A percentile compares a stretch with the other conserved stretches of the same genome.
Conservation (phyloP, 2,888 invertebrate genomes). For the Venustoraphidia nigricollis region DNA sequence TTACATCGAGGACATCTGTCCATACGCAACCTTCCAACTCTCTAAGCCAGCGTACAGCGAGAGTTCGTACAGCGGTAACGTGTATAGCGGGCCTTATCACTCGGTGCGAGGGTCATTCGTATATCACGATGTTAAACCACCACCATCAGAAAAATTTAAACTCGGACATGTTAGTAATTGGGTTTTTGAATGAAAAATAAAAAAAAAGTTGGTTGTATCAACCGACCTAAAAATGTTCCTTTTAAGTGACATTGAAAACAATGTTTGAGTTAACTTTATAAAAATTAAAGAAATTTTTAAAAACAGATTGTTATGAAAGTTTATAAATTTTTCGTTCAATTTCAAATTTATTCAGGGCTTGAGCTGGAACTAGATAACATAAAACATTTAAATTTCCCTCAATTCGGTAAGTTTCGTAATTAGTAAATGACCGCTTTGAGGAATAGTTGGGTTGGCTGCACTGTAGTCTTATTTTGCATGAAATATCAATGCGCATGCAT, state of each 20-base stretch:
- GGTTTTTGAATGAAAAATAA: background rate
- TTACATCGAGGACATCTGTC: constrained; percentile 86
- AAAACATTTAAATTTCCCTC: too few species aligned
- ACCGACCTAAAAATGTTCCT: too few species aligned
- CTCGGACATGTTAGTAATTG: constrained; percentile 42
- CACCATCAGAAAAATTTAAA: constrained; percentile 61
- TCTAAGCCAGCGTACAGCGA: constrained; percentile 77
- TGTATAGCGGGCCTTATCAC: constrained; percentile 76
- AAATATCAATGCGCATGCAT: too few species aligned
- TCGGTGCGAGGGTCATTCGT: constrained; percentile 76
- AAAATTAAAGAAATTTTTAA: background rate
- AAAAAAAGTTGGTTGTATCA: background rate
- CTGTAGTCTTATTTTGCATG: too few species aligned
- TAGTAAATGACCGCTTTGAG: too few species aligned
- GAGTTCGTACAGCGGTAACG: constrained; percentile 80
- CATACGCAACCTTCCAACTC: constrained; percentile 83
- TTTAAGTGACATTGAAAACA: too few species aligned
- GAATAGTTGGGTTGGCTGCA: too few species aligned
- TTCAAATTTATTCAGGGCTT: too few species aligned
- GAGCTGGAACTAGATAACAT: too few species aligned
- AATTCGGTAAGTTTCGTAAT: too few species aligned
- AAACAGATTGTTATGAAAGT: background rate
- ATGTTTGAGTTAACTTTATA: background rate
- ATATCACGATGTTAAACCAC: constrained; percentile 73
- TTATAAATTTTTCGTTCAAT: background rate